These are phyloP conservation scores for Hyperoodon ampullatus DNA, from an alignment of 2,113 vertebrate species.

Conservation along the genomic window DNA sequence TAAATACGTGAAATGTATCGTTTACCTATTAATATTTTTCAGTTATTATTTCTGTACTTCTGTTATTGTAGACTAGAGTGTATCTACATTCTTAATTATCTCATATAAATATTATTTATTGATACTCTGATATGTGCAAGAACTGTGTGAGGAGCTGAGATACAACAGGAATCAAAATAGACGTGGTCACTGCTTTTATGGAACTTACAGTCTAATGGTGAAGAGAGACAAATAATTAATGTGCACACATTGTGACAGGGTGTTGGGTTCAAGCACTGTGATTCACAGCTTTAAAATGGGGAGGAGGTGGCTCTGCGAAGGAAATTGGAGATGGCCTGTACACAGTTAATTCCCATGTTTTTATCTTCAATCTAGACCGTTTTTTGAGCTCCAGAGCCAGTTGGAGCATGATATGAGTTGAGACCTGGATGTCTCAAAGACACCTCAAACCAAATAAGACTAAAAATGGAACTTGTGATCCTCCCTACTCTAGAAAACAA, in stretches of 20 bases:
- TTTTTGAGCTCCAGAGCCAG: slow-evolving; percentile 4
- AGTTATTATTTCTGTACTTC: slow-evolving; percentile 24
- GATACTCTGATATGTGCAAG: neutral
- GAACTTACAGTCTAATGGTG: neutral
- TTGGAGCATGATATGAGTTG: neutral
- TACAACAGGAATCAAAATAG: neutral
- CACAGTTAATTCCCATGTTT: neutral
- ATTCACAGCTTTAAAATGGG: neutral
- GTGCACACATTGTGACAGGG: neutral
- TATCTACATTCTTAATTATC: neutral
- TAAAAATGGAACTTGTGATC: neutral
- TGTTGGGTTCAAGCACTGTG: neutral
- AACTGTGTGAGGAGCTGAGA: neutral
- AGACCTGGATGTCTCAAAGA: neutral
- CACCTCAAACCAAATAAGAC: neutral
- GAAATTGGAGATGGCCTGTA: neutral
- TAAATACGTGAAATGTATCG: neutral
- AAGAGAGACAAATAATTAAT: neutral
- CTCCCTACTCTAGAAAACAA: neutral
- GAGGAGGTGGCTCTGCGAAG: neutral
- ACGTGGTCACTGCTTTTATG: neutral
- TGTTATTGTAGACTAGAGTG: neutral
- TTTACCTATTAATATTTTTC: neutral
- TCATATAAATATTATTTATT: slow-evolving; percentile 11
- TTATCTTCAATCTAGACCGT: neutral